A percentile compares a stretch with the other conserved stretches of the same genome.
These are phyloP conservation scores for Endotricha flammealis DNA, from an alignment of 2,888 invertebrate genomes.

Conservation along the genomic window DNA sequence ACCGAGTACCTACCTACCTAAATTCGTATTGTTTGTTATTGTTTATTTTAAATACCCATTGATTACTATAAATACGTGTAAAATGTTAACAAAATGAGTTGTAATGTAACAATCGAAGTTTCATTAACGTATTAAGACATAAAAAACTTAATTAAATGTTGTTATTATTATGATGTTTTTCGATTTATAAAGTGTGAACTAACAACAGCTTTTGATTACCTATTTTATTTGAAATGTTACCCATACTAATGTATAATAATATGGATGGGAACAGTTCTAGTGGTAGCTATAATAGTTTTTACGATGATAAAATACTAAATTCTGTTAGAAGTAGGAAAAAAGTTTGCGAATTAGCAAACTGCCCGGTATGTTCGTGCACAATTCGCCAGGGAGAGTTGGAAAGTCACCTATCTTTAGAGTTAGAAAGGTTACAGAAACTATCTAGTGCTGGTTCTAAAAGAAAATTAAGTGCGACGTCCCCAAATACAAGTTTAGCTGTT, in stretches of 20 bases:
- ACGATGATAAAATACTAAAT: slow-evolving; percentile 65
- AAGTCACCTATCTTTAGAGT: slow-evolving; percentile 87
- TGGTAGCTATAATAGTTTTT: slow-evolving; percentile 42
- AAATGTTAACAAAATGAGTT: slow-evolving; percentile 58
- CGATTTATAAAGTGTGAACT: slow-evolving; percentile 50
- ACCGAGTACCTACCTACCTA: not conserved
- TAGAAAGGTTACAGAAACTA: slow-evolving; percentile 68
- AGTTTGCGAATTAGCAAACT: slow-evolving; percentile 84
- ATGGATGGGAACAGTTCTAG: slow-evolving; percentile 60
- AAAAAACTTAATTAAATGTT: slow-evolving; percentile 35
- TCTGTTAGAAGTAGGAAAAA: slow-evolving; percentile 78
- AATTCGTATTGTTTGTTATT: not conserved
- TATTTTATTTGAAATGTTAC: slow-evolving; percentile 67
- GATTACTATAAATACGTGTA: no score
- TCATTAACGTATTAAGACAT: slow-evolving; percentile 26
- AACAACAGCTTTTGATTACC: slow-evolving; percentile 28
- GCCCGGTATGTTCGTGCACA: slow-evolving; percentile 93
- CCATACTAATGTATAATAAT: slow-evolving; percentile 62
- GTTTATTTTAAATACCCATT: not conserved
- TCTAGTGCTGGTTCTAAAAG: slow-evolving; percentile 51
- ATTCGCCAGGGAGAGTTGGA: slow-evolving; percentile 90
- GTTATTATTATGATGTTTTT: slow-evolving; percentile 52
- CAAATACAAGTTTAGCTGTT: slow-evolving; percentile 33
- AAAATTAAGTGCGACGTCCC: slow-evolving; percentile 51
- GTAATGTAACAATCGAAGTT: slow-evolving; percentile 39